Base-by-base conservation (phyloP, 2,888 invertebrate species). In the Cerceris rybyensis region DNA sequence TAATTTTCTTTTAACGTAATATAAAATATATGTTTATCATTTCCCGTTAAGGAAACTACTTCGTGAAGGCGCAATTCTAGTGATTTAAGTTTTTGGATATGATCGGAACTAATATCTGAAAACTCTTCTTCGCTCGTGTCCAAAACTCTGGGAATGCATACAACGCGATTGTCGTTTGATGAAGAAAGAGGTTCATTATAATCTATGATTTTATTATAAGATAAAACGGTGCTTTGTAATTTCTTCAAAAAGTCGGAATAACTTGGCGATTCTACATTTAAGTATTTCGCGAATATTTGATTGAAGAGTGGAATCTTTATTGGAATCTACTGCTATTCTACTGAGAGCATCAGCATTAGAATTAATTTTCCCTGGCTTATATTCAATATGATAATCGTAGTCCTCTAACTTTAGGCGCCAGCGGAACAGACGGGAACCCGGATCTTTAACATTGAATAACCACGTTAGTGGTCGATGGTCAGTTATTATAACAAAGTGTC, bases 371-470 rank as follows among this genome's bases (percentile, higher is more conserved):
- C 91, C 90, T n/a, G 84, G 76, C 78, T 87, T 89, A 61, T 90
- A 90, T 13, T 75, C 55, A 0, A 92, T 87, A 75, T 87, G 80
- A 42, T 88, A 92, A 42, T 90, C 86, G 65, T 87, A 91, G 67
- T 91, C 90, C 46, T 88, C 82, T 16, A 91, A 59, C 72, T 80
- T 78, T 9, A 91, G 61, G 61, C 88, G 71, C 89, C 90, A 92
- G 57, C 89, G 63, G 2, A 87, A 70, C 52, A 92, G 73, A 69
- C 87, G 66, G 0, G 84, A 84, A 14, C 75, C 78, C 0, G 89
- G 89, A 13, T 91, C 89, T 79, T 90, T 91, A 0, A 83, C 42
- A 39, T 80, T 89, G 52, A 89, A 86, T 6, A 92, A 72, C 89
- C 90, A 92, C 1, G 28, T 28, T 28, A 28, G 28, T 28, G 28